Conservation (phyloP, 2,888 invertebrate species). For the Ophion slaviceki region DNA sequence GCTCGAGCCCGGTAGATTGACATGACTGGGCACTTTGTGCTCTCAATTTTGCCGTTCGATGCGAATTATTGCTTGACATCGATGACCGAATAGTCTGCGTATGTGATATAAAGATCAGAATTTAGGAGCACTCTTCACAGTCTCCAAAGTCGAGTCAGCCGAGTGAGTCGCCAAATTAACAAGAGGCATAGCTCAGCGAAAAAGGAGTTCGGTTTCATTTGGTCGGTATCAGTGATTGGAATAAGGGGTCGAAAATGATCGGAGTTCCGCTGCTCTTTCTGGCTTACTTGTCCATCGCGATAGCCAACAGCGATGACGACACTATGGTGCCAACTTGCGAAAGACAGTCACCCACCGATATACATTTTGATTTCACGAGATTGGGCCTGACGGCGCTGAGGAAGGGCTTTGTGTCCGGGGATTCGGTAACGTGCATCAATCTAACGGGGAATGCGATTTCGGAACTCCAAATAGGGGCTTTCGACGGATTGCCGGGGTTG, state of each 20-base stretch:
- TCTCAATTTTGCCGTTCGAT: too few species aligned
- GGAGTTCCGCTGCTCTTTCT: not conserved
- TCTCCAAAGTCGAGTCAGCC: too few species aligned
- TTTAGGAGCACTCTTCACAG: too few species aligned
- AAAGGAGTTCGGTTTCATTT: too few species aligned
- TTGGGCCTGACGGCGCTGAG: not conserved
- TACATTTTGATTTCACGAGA: conserved; percentile 36
- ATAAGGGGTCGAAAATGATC: conserved; percentile 8
- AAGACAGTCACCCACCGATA: not conserved
- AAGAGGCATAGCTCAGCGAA: too few species aligned
- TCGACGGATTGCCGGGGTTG: conserved; percentile 16
- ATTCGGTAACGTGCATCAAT: conserved; percentile 36
- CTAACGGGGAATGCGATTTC: conserved; percentile 16
- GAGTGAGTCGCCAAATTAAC: too few species aligned
- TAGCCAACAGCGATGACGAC: not conserved
- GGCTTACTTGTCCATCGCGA: not conserved
- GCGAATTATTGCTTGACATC: too few species aligned
- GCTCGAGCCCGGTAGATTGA: too few species aligned
- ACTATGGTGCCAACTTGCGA: conserved; percentile 11
- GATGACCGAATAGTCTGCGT: too few species aligned
- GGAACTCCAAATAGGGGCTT: not conserved
- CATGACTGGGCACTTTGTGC: too few species aligned
- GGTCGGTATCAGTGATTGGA: too few species aligned
- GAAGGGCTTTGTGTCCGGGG: not conserved
- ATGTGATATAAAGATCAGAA: too few species aligned